Base-by-base conservation (phyloP, 2,113 vertebrate species). In the Herpailurus yagouaroundi region DNA sequence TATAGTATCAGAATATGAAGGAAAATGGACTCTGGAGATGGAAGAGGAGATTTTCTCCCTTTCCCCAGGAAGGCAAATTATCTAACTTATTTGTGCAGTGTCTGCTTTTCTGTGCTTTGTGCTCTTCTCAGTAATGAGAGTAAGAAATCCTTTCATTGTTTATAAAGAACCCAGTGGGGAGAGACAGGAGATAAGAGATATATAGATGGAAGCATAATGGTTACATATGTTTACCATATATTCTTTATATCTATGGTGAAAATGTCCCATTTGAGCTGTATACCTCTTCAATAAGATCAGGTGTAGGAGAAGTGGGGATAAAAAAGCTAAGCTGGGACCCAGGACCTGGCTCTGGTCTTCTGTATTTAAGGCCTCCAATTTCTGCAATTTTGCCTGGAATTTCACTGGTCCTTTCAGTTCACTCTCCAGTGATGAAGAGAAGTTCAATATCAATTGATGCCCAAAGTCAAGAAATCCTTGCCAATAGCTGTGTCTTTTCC, bases 21-120 rank as follows among this genome's bases (percentile, higher is more conserved):
- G 4, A 97, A 98, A 98, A 98, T 96, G 98, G 97, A 98, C 95
- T 97, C 83, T 73, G 73, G 93, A 98, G 94, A 95, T 14, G 83
- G 4, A 90, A 86, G 33, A 91, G 73, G 60, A 91, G 68, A 68
- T 64, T 60, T 60, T 95, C 38, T 91, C 10, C 10, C 27, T 96
- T 97, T 92, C 18, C 66, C 60, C 81, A 87, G 88, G 92, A 96
- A 23, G 92, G 94, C 94, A 97, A 94, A 97, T 97, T 80, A 84
- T 4, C 73, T 45, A 50, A 89, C 91, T 96, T 97, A 96, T 98
- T 98, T 98, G 96, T 85, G 16, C 80, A 93, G 85, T 52, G 50
- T 97, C 80, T 82, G 89, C 69, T 96, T 97, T 97, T 97, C 88
- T 89, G 88, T 94, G 95, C 71, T 96, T 85, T 86, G 77, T 91